Evolutionary conservation across 1,140 invertebrate species (phyloP).

Genomic region (Ceratosolen fusciceps): DNA sequence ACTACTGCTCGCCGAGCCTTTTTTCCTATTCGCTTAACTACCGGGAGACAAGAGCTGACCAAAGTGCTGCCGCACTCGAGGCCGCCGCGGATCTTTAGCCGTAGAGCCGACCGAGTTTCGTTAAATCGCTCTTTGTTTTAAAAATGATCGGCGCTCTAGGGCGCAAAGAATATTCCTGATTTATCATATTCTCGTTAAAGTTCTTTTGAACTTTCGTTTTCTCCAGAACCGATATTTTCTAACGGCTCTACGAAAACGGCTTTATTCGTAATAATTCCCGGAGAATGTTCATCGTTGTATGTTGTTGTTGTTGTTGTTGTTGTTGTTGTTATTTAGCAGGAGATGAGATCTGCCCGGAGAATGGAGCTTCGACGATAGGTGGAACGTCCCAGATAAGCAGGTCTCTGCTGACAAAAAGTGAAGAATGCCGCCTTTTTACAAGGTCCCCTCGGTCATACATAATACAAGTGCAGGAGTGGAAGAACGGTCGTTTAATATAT

Average conservation of each 20-base stretch:
- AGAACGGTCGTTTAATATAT: not conserved
- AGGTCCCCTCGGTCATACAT: not conserved
- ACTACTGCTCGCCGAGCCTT: constrained; percentile 50
- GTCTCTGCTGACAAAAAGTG: no score
- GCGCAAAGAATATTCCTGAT: not conserved
- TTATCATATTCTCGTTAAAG: constrained; percentile 23
- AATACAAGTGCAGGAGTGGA: not conserved
- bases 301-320: no score
- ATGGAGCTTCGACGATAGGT: not conserved
- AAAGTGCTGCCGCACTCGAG: not conserved
- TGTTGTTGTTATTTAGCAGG: no score
- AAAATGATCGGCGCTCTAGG: no score
- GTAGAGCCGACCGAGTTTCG: constrained; percentile 30
- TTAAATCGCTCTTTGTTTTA: no score
- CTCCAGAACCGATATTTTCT: constrained; percentile 23
- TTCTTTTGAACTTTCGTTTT: constrained; percentile 23
- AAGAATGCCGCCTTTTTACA: no score
- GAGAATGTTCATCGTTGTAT: constrained; percentile 9
- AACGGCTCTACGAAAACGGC: constrained; percentile 5
- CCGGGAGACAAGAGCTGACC: not conserved
- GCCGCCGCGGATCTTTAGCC: constrained; percentile 32
- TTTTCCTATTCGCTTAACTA: constrained; percentile 31
- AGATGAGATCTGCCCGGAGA: no score
- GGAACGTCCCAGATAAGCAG: no score
- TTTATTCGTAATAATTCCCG: not conserved